A percentile compares a stretch with the other conserved stretches of the same genome.
These are phyloP conservation scores for Trichosurus vulpecula DNA, from an alignment of 2,797 vertebrate species.

Conservation along the genomic window DNA sequence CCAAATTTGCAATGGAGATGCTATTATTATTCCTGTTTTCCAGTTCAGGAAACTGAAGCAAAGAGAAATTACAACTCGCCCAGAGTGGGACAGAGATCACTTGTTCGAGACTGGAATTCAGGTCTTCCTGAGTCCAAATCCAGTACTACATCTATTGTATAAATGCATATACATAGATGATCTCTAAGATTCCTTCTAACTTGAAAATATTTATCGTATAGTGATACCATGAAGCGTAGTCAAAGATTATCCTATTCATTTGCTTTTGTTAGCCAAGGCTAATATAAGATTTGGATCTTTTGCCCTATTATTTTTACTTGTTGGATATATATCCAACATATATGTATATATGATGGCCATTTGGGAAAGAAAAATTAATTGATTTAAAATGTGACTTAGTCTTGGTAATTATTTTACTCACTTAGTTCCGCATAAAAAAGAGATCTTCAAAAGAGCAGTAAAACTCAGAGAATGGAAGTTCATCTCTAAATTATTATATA, in stretches of 20 bases:
- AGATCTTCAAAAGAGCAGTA: background rate
- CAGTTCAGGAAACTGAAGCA: background rate
- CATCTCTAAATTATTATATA: background rate
- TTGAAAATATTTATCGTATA: background rate
- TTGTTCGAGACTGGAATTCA: background rate
- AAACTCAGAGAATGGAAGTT: background rate
- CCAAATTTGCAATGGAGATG: background rate
- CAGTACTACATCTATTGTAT: background rate
- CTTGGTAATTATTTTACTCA: background rate
- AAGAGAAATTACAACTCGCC: background rate
- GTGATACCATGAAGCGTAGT: background rate
- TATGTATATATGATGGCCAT: background rate
- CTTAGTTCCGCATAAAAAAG: background rate
- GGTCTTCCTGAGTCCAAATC: background rate
- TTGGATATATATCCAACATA: no score
- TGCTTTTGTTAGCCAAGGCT: background rate
- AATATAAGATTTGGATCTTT: background rate
- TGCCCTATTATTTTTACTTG: background rate
- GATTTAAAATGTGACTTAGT: background rate
- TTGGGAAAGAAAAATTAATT: background rate
- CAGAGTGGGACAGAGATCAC: background rate
- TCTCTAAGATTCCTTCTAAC: background rate
- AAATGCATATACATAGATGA: background rate
- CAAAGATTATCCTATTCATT: background rate
- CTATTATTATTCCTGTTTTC: background rate